A percentile compares a stretch with the other conserved stretches of the same genome.
phyloP scores from a whole-genome alignment of 2,113 vertebrate species.

The Carettochelys insculpta region DNA sequence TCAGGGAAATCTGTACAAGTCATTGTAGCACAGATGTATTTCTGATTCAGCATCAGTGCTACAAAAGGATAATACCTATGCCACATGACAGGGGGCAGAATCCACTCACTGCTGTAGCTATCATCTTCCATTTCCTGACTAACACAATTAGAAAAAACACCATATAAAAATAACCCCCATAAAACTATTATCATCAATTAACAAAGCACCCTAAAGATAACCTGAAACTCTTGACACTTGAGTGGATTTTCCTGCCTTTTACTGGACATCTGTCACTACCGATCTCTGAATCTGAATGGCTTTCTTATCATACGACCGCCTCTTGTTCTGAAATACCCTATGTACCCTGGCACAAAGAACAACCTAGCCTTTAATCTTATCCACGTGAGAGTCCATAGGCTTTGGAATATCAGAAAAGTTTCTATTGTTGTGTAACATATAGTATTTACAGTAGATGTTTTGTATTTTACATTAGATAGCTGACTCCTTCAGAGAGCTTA shows the following conservation, averaged over 20 bases:
- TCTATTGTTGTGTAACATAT: background rate
- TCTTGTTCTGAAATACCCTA: background rate
- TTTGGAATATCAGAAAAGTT: slow-evolving; percentile 12
- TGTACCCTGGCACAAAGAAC: background rate
- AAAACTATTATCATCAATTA: slow-evolving; percentile 1
- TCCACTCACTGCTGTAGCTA: background rate
- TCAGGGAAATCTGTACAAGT: slow-evolving; percentile 18
- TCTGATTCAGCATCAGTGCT: background rate
- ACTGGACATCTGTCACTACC: background rate
- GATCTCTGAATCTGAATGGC: background rate
- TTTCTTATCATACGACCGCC: background rate
- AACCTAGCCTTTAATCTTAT: background rate
- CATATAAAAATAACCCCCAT: slow-evolving; percentile 12
- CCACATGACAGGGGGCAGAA: background rate
- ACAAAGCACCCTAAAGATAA: background rate
- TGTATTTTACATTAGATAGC: slow-evolving; percentile 29
- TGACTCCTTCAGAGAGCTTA: background rate
- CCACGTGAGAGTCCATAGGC: background rate
- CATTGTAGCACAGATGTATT: slow-evolving; percentile 21
- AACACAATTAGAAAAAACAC: background rate
- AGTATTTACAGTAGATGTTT: slow-evolving; percentile 16
- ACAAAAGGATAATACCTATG: background rate
- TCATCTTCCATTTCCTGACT: slow-evolving; percentile 30
- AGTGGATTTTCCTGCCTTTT: background rate
- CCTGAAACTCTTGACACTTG: background rate